phyloP scores from a whole-genome alignment of 2,888 invertebrate species.

The Lithodes maja region DNA sequence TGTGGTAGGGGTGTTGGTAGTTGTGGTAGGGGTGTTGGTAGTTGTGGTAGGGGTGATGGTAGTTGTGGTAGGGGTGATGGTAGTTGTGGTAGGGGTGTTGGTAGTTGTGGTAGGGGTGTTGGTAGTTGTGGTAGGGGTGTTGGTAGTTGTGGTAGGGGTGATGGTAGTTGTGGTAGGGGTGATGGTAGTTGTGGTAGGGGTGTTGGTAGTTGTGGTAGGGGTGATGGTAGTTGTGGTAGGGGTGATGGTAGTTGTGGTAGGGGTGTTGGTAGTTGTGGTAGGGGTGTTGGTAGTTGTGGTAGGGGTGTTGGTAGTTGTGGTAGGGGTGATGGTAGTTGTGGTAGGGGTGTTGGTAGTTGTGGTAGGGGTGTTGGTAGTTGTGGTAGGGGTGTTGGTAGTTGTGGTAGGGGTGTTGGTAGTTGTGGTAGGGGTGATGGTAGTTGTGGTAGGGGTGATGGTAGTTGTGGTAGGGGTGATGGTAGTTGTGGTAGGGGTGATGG shows the following conservation, averaged over 20 bases:
- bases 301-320: neutral
- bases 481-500: no score
- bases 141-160: neutral
- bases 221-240: no score
- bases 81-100: neutral
- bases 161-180: no score
- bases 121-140: neutral
- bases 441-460: no score
- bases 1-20: neutral
- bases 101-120: neutral
- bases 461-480: no score
- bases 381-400: neutral
- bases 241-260: no score
- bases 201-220: no score
- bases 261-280: neutral
- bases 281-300: neutral
- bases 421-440: no score
- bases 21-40: neutral
- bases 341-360: neutral
- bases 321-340: neutral
- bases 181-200: no score
- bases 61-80: no score
- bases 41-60: neutral
- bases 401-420: neutral
- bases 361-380: no score